These are phyloP conservation scores for Gobiocypris rarus DNA, from an alignment of 2,113 vertebrate species.

Conservation along the genomic window DNA sequence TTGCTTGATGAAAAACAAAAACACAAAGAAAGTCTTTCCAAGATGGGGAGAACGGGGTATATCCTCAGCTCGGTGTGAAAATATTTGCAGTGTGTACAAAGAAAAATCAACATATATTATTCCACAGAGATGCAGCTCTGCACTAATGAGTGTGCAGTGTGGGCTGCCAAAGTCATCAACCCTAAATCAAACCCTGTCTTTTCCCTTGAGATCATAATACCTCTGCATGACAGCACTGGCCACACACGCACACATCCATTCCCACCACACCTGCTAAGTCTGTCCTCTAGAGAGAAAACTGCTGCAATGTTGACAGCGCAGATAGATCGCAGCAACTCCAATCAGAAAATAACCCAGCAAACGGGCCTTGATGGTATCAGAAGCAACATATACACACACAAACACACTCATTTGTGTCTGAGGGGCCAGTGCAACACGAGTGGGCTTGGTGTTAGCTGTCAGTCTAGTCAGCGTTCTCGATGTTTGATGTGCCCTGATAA, in stretches of 20 bases:
- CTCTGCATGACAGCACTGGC: conserved; percentile 25
- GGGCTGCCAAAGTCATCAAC: conserved; percentile 55
- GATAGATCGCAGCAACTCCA: conserved; percentile 16
- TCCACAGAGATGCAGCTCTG: conserved; percentile 47
- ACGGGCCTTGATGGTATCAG: conserved; percentile 18
- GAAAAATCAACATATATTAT: conserved; percentile 52
- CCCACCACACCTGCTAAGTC: conserved; percentile 8
- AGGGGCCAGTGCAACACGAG: conserved; percentile 14
- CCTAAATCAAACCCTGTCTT: conserved; percentile 46
- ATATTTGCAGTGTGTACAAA: conserved; percentile 47
- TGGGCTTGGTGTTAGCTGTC: conserved; percentile 36
- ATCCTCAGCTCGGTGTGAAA: conserved; percentile 42
- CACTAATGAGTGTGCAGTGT: conserved; percentile 50
- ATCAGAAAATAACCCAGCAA: conserved; percentile 15
- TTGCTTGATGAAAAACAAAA: conserved; percentile 34
- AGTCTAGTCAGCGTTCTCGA: conserved; percentile 13
- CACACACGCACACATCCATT: neutral
- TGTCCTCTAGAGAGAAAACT: conserved; percentile 30
- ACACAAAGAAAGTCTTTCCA: conserved; percentile 18
- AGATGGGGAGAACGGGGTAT: neutral
- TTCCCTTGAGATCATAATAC: conserved; percentile 41
- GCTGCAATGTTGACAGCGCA: neutral
- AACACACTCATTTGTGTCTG: neutral
- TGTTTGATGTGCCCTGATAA: conserved; percentile 50
- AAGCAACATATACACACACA: conserved; percentile 30